phyloP scores from a whole-genome alignment of 2,888 invertebrate species.

The Macrophya alboannulata region DNA sequence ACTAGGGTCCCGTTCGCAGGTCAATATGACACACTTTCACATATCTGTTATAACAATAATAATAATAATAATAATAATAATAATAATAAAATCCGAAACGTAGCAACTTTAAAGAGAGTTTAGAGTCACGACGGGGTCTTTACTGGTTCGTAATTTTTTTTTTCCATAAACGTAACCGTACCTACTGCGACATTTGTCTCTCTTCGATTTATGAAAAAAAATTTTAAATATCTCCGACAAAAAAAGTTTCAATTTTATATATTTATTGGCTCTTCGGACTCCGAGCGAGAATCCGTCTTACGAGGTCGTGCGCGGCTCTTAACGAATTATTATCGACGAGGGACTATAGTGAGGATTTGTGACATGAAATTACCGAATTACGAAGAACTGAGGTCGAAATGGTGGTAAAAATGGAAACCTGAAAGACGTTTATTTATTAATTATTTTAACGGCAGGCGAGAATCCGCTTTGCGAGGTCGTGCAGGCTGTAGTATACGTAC shows the following conservation, averaged over 20 bases:
- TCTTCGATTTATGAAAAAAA: not conserved
- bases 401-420: no score
- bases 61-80: constrained; percentile 38
- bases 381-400: no score
- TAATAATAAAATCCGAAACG: constrained; percentile 21
- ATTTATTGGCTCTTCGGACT: no score
- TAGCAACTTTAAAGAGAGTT: not conserved
- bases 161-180: not conserved
- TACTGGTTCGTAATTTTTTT: not conserved
- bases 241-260: not conserved
- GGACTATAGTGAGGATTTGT: no score
- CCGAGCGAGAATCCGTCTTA: not conserved
- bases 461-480: constrained; percentile 46
- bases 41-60: constrained; percentile 42
- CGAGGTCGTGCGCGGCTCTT: no score
- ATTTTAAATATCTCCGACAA: not conserved
- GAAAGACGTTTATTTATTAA: not conserved
- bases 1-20: constrained; percentile 60
- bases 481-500: not conserved
- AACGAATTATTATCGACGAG: no score
- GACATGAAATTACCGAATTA: no score
- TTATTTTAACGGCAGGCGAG: not conserved
- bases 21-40: constrained; percentile 68
- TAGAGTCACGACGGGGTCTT: not conserved
- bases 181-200: not conserved